Evolutionary conservation across 2,113 vertebrate genomes (phyloP), one percentile per base, ranked within the genome.

Genomic region (Mus spicilegus): DNA sequence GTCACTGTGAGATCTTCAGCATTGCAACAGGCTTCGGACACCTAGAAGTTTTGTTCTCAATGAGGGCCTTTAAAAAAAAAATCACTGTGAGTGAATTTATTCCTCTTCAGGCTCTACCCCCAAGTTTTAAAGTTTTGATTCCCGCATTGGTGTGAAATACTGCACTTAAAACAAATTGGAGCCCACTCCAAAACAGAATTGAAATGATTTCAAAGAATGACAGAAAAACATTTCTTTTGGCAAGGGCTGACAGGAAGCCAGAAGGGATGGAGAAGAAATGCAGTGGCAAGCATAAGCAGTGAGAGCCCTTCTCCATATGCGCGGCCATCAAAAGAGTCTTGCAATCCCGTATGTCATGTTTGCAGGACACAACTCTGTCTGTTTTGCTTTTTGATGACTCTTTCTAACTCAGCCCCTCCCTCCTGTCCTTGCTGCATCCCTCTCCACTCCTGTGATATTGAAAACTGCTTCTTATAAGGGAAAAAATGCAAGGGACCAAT

Each of bases 141-240:
- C 61, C 95, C 92, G 69, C 84, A 91, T 80, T 91, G 75, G 42
- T 42, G 58, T 93, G 51, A 58, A 90, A 58, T 58, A 54, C 72
- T 46, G 49, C 91, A 86, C 80, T 84, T 77, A 82, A 91, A 91
- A 96, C 80, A 90, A 95, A 85, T 28, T 77, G 95, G 87, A 97
- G 75, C 58, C 69, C 46, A 90, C 39, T 95, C 92, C 96, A 91
- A 92, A 84, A 89, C 67, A 90, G 96, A 93, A 97, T 95, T 80
- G 93, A 96, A 92, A 91, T 87, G 51, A 87, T 95, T 96, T 95
- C 90, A 93, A 96, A 96, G 89, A 94, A 94, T 96, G 97, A 97
- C 95, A 97, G 95, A 33, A 95, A 97, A 97, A 97, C 95, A 94
- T 95, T 96, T 97, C 87, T 96, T 96, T 97, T 98, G 98, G 97